Conservation (phyloP, 2,888 invertebrate genomes). For the Myopa tessellatipennis region DNA sequence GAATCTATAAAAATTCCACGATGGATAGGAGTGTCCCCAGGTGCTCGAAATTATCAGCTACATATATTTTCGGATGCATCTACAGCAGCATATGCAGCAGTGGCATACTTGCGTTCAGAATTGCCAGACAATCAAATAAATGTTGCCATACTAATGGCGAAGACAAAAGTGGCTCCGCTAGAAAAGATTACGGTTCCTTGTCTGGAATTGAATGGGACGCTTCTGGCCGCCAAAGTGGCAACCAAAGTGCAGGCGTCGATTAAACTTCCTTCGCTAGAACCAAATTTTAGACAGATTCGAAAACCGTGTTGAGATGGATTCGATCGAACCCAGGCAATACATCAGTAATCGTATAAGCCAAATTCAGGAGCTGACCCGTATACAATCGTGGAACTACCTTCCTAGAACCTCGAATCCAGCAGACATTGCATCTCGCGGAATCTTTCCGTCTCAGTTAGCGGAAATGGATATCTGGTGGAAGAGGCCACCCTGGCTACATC, state of each 20-base stretch:
- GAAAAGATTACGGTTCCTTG: conserved; percentile 17
- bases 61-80: conserved; percentile 25
- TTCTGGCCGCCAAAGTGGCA: background rate
- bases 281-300: background rate
- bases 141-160: background rate
- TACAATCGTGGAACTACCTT: background rate
- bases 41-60: background rate
- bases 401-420: background rate
- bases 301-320: conserved; percentile 2
- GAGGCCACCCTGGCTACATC: background rate
- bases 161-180: too few species aligned
- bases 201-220: conserved; percentile 12
- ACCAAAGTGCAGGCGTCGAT: background rate
- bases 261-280: background rate
- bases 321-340: conserved; percentile 15
- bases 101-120: conserved; percentile 11
- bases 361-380: background rate
- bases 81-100: conserved; percentile 14
- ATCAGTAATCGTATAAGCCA: background rate
- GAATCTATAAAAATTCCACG: background rate
- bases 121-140: background rate
- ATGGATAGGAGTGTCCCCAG: background rate
- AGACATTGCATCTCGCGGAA: background rate
- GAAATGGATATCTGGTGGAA: background rate
- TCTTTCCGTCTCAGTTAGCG: background rate